These are phyloP conservation scores for Lontra canadensis DNA, from an alignment of 2,113 vertebrate genomes.

Conservation along the genomic window DNA sequence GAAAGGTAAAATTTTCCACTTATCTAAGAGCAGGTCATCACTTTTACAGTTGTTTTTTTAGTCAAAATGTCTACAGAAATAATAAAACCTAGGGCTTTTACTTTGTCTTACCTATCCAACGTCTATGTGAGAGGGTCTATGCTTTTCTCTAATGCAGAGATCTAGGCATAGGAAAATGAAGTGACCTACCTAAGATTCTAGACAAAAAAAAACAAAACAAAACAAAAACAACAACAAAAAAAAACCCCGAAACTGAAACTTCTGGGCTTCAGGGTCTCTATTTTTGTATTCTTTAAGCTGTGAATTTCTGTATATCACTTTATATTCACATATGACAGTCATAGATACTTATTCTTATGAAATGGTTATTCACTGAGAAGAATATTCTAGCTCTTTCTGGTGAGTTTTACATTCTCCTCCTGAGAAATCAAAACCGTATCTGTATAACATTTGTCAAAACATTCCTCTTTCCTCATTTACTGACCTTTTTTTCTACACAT, in stretches of 20 bases:
- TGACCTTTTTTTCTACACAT: not conserved
- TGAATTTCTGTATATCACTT: not conserved
- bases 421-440: not conserved
- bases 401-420: not conserved
- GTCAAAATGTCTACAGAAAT: slow-evolving; percentile 5
- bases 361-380: not conserved
- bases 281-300: not conserved
- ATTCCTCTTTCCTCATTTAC: not conserved
- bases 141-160: not conserved
- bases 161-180: not conserved
- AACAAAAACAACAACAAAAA: not conserved
- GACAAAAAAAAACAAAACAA: not conserved
- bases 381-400: not conserved
- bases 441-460: not conserved
- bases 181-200: not conserved
- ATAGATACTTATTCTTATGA: not conserved
- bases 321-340: not conserved
- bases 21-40: not conserved
- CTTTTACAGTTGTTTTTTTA: not conserved
- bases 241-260: not conserved
- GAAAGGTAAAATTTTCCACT: not conserved
- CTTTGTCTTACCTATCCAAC: not conserved
- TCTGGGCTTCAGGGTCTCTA: not conserved
- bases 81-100: not conserved
- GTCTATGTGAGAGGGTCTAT: not conserved